These are phyloP conservation scores for Pundamilia nyererei DNA, from an alignment of 2,113 vertebrate genomes.

Conservation along the genomic window DNA sequence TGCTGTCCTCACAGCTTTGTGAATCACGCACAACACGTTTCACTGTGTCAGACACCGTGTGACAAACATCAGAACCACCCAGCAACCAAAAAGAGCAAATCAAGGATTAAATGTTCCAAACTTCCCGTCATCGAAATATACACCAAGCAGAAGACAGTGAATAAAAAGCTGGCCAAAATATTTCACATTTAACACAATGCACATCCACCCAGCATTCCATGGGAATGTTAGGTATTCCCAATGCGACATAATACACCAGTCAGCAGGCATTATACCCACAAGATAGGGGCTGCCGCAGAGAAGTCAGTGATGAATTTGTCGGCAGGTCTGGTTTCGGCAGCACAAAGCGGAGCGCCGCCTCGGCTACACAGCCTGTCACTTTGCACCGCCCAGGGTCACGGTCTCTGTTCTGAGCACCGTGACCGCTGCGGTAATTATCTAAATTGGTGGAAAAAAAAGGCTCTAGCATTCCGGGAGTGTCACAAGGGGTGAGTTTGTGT, in stretches of 20 bases:
- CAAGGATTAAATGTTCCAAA: background rate
- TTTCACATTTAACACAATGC: background rate
- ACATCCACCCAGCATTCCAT: background rate
- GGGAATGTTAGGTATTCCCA: conserved; percentile 23
- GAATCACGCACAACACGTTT: background rate
- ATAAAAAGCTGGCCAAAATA: background rate
- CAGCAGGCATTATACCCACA: conserved; percentile 19
- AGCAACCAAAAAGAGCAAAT: background rate
- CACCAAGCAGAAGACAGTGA: background rate
- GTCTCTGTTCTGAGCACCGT: conserved; percentile 60
- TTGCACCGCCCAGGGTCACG: conserved; percentile 56
- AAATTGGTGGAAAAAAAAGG: conserved; percentile 52
- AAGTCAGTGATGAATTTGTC: conserved; percentile 65
- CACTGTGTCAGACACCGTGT: background rate
- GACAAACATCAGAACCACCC: background rate
- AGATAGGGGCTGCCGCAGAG: conserved; percentile 29
- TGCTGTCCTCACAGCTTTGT: background rate
- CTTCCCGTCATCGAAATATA: background rate
- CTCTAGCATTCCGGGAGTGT: conserved; percentile 58
- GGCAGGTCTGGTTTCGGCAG: conserved; percentile 44
- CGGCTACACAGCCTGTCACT: conserved; percentile 47
- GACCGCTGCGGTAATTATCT: conserved; percentile 63
- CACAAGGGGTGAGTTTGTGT: conserved; percentile 57
- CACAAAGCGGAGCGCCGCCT: conserved; percentile 48
- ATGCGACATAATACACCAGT: conserved; percentile 27